These are phyloP conservation scores for Macaca nemestrina DNA, from an alignment of 2,113 vertebrate genomes.

Conservation along the genomic window DNA sequence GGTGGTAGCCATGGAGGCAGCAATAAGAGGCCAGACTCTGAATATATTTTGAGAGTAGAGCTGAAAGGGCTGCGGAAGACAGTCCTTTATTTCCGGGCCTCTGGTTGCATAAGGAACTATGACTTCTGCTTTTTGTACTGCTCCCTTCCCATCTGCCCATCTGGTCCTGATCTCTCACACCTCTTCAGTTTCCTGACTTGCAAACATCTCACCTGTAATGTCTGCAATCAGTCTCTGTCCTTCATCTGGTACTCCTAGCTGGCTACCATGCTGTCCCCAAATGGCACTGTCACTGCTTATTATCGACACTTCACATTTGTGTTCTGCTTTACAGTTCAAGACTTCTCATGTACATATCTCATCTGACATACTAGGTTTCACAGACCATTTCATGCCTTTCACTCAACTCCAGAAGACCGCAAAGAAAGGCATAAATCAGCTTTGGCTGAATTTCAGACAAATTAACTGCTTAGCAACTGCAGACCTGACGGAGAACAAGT, in stretches of 20 bases:
- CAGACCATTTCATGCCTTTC: slow-evolving; percentile 47
- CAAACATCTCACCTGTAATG: not conserved
- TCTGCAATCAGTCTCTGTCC: not conserved
- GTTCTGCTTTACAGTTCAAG: not conserved
- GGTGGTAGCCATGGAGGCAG: not conserved
- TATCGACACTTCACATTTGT: not conserved
- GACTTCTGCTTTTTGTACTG: not conserved
- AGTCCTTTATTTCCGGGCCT: not conserved
- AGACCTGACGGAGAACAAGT: not conserved
- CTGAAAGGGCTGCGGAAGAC: not conserved
- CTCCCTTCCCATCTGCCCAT: not conserved
- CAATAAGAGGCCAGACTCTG: not conserved
- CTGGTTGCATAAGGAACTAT: not conserved
- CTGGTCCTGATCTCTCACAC: not conserved
- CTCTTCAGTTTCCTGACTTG: not conserved
- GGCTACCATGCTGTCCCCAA: not conserved
- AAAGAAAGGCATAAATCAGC: slow-evolving; percentile 52
- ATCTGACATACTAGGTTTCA: slow-evolving; percentile 24
- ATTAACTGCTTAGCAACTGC: slow-evolving; percentile 42
- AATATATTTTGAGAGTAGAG: not conserved
- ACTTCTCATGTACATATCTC: not conserved
- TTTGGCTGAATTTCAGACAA: slow-evolving; percentile 59
- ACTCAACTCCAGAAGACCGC: slow-evolving; percentile 24
- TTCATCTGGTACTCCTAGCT: not conserved
- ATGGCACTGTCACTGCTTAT: not conserved